Evolutionary conservation across 2,797 vertebrate genomes (phyloP).

Genomic region (Diceros bicornis): DNA sequence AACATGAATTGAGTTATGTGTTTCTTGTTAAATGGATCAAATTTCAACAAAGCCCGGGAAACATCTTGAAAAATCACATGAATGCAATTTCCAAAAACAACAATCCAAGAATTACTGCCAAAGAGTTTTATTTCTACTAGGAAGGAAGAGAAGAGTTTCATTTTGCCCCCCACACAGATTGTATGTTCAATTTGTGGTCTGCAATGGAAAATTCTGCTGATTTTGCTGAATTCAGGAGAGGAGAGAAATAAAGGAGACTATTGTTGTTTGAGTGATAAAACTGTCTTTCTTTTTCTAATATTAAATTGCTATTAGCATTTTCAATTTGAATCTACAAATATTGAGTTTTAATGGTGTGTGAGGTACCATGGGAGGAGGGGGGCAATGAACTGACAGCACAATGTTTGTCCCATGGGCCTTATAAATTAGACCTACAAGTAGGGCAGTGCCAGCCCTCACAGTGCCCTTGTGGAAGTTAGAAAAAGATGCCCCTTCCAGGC

Average conservation of each 20-base stretch:
- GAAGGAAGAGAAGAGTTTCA: constrained; percentile 91
- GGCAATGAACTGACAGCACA: background rate
- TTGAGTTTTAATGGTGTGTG: constrained; percentile 67
- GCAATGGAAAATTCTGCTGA: constrained; percentile 88
- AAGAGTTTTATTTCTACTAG: constrained; percentile 92
- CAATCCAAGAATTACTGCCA: constrained; percentile 92
- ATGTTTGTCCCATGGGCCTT: constrained; percentile 1
- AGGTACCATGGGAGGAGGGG: background rate
- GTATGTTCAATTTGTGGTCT: constrained; percentile 90
- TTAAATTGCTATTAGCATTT: constrained; percentile 77
- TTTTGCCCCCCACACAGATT: constrained; percentile 88
- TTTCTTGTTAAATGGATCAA: constrained; percentile 91
- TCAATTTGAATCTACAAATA: constrained; percentile 65
- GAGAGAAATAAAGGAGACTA: constrained; percentile 70
- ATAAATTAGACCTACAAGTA: constrained; percentile 56
- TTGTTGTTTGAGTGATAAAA: constrained; percentile 82
- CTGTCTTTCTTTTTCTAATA: constrained; percentile 64
- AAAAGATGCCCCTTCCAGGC: constrained; percentile 55
- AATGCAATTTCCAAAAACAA: constrained; percentile 93
- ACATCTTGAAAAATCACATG: constrained; percentile 93
- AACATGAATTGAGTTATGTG: constrained; percentile 92
- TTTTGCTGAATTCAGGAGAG: constrained; percentile 78
- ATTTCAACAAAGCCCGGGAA: constrained; percentile 92
- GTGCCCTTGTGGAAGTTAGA: constrained; percentile 42
- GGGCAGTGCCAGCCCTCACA: constrained; percentile 25